Percentiles rank a stretch among this genome's conserved stretches.
These are phyloP conservation scores for Lysandra bellargus DNA, from an alignment of 2,888 invertebrate genomes.

Conservation along the genomic window DNA sequence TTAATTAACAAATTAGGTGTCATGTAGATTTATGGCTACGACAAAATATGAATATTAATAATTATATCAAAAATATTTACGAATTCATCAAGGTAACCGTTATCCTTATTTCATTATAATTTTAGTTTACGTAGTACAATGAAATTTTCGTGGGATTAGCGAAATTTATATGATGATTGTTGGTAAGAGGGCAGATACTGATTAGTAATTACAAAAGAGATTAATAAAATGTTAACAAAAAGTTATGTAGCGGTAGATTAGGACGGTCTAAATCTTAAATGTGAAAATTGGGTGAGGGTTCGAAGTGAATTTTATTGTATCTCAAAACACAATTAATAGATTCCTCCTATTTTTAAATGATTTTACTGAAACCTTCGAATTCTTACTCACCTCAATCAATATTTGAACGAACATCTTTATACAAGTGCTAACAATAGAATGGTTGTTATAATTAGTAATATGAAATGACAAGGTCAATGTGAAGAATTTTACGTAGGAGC, in stretches of 20 bases:
- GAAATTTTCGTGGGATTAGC: not conserved
- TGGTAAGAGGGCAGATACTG: no score
- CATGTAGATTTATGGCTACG: not conserved
- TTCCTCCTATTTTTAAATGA: no score
- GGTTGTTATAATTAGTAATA: constrained; percentile 29
- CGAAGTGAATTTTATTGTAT: no score
- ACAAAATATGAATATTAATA: constrained; percentile 7
- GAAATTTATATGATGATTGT: not conserved
- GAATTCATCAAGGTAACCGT: not conserved
- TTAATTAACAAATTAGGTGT: not conserved
- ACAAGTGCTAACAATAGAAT: constrained; percentile 29
- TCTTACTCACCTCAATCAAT: not conserved
- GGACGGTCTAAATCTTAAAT: no score
- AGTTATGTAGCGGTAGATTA: no score
- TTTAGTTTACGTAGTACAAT: not conserved
- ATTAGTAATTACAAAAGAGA: no score
- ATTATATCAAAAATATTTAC: not conserved
- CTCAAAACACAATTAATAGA: no score
- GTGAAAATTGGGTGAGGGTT: no score
- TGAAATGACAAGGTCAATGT: constrained; percentile 49
- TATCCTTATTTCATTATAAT: not conserved
- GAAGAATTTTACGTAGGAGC: constrained; percentile 49
- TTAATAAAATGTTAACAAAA: no score
- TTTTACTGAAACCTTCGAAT: not conserved
- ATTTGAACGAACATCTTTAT: constrained; percentile 7